These are phyloP conservation scores for Aethina tumida DNA, from an alignment of 1,140 invertebrate genomes.

Conservation along the genomic window DNA sequence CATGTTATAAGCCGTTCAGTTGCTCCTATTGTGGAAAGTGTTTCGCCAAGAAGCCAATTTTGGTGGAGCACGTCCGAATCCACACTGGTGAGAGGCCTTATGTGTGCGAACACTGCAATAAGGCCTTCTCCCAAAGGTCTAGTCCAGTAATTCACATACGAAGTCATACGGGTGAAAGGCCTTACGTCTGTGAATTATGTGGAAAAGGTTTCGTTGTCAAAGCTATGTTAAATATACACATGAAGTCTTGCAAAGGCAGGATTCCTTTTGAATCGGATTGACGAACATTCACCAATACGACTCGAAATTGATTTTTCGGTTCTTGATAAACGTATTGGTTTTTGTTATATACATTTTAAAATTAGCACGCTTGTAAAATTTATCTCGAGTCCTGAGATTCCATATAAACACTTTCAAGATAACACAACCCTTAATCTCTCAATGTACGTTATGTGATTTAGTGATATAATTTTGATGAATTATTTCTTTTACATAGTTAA, in stretches of 20 bases:
- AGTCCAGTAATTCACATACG: constrained; percentile 44
- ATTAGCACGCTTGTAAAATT: no score
- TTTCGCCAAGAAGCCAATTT: constrained; percentile 34
- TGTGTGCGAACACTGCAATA: constrained; percentile 44
- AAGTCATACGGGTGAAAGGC: constrained; percentile 37
- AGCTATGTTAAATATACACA: constrained; percentile 48
- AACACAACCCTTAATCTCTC: no score
- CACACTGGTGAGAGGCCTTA: constrained; percentile 44
- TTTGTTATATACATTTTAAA: no score
- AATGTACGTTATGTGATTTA: no score
- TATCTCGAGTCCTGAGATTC: no score
- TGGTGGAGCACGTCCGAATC: constrained; percentile 38
- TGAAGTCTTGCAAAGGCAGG: constrained; percentile 37
- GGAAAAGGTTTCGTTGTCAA: constrained; percentile 43
- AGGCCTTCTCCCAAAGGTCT: constrained; percentile 58
- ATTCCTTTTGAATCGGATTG: no score
- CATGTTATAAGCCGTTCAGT: constrained; percentile 46
- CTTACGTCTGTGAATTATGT: constrained; percentile 38
- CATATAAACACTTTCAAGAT: no score
- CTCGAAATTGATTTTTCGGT: no score
- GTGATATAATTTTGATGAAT: no score
- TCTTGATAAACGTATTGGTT: no score
- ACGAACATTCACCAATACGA: no score
- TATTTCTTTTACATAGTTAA: no score
- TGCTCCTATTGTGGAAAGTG: constrained; percentile 41